Base-by-base conservation (phyloP, 2,888 invertebrate genomes). In the Aspidiotus destructor region DNA sequence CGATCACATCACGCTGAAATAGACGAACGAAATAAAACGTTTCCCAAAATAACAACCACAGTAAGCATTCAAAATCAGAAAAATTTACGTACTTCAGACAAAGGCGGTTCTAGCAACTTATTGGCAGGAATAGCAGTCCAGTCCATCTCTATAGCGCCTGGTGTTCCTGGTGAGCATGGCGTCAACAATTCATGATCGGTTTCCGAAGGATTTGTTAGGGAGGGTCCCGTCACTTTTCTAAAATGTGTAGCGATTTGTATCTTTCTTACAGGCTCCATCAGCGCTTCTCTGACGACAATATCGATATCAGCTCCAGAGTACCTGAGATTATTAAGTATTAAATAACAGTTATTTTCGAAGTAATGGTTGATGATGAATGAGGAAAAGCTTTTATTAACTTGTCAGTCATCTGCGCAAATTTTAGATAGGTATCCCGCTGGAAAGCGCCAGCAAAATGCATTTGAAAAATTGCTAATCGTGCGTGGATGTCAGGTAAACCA, bases 241-340 rank as follows among this genome's bases (percentile, higher is more conserved):
- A 99, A 99, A 77, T 99, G 99, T 52, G 99, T 99, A 8, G 99
- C 97, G 0, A 91, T 92, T 79, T 99, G 99, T 0, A 98, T 96
- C 81, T 97, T 97, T 71, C 99, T 85, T 0, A 99, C 95, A 1
- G 99, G 99, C 76, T 98, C 95, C 98, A 99, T 98, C 57, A 99
- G 80, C 0, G 99, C 95, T 79, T 99, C 99, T 67, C 97, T 84
- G 2, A 97, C 96, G 28, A 98, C 91, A 77, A 97, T 92, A 76
- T 92, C 91, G 74, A 99, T 96, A 81, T 99, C 99, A 73, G 98
- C 97, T 73, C 99, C 99, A 7, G 99, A 99, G 78, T 93, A 99
- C 2, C 88, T 87, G 72, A 28, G 28, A 28, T 28, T 28, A 15
- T 75, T 42, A 15, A 17, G 41, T 16, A 64, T 28, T 17, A 17